phyloP scores from a whole-genome alignment of 2,797 vertebrate species.

The Spea hammondii region DNA sequence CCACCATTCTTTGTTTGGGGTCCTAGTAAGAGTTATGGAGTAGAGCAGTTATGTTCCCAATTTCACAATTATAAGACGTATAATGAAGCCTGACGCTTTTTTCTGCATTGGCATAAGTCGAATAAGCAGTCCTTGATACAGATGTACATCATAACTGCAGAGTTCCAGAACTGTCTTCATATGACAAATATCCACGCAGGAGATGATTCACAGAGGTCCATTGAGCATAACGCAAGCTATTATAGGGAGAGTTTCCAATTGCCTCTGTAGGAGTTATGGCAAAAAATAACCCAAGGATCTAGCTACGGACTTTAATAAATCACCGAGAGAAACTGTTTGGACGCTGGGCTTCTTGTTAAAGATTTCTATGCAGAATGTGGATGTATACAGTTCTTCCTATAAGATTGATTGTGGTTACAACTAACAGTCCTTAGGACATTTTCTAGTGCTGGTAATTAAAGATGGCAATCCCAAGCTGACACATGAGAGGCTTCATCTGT shows the following conservation, averaged over 20 bases:
- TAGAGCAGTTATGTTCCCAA: no score
- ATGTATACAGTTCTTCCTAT: not conserved
- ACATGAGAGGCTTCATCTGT: constrained; percentile 1
- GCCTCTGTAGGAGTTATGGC: not conserved
- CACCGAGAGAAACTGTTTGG: not conserved
- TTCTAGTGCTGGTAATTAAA: not conserved
- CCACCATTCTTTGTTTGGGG: no score
- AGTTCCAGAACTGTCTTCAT: not conserved
- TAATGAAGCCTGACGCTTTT: no score
- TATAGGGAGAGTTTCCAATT: not conserved
- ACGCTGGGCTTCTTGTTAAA: not conserved
- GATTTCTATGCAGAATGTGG: not conserved
- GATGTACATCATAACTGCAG: no score
- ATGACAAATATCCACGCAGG: not conserved
- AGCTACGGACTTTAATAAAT: not conserved
- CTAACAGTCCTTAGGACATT: not conserved
- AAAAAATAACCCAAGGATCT: not conserved
- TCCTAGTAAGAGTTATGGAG: no score
- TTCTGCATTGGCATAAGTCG: no score
- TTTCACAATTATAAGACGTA: no score
- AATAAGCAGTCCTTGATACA: no score
- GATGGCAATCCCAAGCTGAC: constrained; percentile 4
- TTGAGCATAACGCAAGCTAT: not conserved
- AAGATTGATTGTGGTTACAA: not conserved
- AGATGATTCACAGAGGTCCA: constrained; percentile 1